phyloP scores from a whole-genome alignment of 2,797 vertebrate genomes.

The Phrynocephalus guinanensis region DNA sequence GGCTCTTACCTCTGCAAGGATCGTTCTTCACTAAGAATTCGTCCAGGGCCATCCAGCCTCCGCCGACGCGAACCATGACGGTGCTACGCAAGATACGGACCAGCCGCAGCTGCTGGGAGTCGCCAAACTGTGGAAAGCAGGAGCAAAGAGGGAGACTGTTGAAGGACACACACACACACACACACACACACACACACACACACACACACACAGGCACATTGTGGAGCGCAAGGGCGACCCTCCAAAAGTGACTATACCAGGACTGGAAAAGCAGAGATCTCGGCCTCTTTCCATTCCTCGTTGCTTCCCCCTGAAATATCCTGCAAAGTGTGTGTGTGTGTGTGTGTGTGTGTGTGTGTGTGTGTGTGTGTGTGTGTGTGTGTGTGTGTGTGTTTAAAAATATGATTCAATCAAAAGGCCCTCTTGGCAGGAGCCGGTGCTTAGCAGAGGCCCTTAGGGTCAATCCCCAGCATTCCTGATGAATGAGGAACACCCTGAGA shows the following conservation, averaged over 20 bases:
- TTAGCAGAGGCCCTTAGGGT: neutral
- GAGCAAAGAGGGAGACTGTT: slow-evolving; percentile 40
- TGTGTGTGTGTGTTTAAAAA: neutral
- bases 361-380: too few relatives aligned
- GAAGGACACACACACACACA: slow-evolving; percentile 28
- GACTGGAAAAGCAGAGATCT: neutral
- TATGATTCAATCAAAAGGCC: too few relatives aligned
- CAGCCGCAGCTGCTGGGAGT: slow-evolving; percentile 98
- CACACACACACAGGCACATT: too few relatives aligned
- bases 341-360: too few relatives aligned
- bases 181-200: too few relatives aligned
- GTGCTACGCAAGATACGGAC: slow-evolving; percentile 97
- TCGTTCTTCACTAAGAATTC: slow-evolving; percentile 98
- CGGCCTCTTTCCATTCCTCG: too few relatives aligned
- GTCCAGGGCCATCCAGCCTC: slow-evolving; percentile 99
- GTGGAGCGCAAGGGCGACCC: neutral
- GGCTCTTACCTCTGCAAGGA: slow-evolving; percentile 94
- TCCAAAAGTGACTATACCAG: slow-evolving; percentile 68
- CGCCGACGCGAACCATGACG: slow-evolving; percentile 97
- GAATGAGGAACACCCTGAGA: neutral
- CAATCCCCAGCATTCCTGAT: neutral
- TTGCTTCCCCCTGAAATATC: too few relatives aligned
- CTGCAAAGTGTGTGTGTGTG: neutral
- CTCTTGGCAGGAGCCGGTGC: neutral
- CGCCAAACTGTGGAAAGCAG: slow-evolving; percentile 87